These are phyloP conservation scores for Pristiophorus japonicus DNA, from an alignment of 2,113 vertebrate genomes.

Conservation along the genomic window DNA sequence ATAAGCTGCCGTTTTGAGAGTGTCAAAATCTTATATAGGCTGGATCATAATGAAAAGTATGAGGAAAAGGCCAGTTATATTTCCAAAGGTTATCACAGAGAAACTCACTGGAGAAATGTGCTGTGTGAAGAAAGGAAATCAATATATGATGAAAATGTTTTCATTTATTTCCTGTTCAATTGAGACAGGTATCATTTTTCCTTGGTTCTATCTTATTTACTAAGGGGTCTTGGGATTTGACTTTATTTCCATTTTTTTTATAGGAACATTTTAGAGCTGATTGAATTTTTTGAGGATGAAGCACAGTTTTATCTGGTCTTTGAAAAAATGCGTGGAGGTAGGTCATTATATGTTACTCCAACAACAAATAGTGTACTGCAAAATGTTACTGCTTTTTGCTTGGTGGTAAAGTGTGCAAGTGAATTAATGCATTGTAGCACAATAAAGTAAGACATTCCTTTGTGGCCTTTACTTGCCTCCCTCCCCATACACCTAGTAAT, in stretches of 20 bases:
- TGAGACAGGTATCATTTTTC: background rate
- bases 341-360: constrained; percentile 9
- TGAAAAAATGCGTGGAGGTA: constrained; percentile 93
- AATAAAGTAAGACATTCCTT: background rate
- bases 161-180: background rate
- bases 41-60: background rate
- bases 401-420: background rate
- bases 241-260: constrained; percentile 34
- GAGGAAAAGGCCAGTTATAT: background rate
- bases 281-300: constrained; percentile 93
- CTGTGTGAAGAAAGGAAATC: constrained; percentile 1
- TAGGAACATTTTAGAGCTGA: constrained; percentile 93
- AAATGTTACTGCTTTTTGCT: background rate
- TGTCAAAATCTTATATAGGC: background rate
- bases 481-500: background rate
- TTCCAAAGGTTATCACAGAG: background rate
- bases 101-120: background rate
- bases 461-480: background rate
- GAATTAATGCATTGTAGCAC: background rate
- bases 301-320: constrained; percentile 91
- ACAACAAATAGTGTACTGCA: background rate
- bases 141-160: constrained; percentile 15
- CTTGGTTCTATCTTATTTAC: background rate
- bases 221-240: background rate
- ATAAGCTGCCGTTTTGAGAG: background rate